phyloP scores from a whole-genome alignment of 2,113 vertebrate species.

The Pelecanoides urinatrix region DNA sequence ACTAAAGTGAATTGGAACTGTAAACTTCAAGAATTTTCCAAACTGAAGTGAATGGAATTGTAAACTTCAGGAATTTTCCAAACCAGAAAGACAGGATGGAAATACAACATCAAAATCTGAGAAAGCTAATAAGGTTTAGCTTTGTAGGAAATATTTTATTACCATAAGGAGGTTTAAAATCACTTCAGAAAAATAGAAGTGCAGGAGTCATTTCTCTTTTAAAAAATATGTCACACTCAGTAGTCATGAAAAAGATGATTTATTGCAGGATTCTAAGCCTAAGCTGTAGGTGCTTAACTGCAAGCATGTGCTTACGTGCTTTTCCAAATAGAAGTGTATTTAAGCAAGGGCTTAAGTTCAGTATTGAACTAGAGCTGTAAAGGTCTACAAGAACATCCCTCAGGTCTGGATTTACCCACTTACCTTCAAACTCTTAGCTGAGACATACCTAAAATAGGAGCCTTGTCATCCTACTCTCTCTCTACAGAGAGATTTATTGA shows the following conservation, averaged over 20 bases:
- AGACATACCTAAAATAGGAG: background rate
- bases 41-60: background rate
- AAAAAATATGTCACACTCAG: background rate
- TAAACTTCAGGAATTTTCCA: slow-evolving; percentile 19
- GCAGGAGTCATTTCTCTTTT: background rate
- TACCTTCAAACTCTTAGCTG: background rate
- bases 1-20: background rate
- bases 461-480: background rate
- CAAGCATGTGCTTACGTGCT: background rate
- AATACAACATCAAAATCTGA: background rate
- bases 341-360: background rate
- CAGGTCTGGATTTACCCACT: background rate
- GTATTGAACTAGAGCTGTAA: background rate
- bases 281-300: background rate
- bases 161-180: slow-evolving; percentile 4
- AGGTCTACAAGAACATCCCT: background rate
- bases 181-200: background rate
- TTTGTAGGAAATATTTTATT: slow-evolving; percentile 43
- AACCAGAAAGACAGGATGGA: background rate
- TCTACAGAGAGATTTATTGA: background rate
- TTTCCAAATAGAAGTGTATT: background rate
- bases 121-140: slow-evolving; percentile 12
- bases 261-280: background rate
- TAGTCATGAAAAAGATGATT: slow-evolving; percentile 8
- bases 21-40: slow-evolving; percentile 18